These are phyloP conservation scores for Palythoa heliodiscus DNA, from an alignment of 92 coral and sea anemone species.

Conservation along the genomic window DNA sequence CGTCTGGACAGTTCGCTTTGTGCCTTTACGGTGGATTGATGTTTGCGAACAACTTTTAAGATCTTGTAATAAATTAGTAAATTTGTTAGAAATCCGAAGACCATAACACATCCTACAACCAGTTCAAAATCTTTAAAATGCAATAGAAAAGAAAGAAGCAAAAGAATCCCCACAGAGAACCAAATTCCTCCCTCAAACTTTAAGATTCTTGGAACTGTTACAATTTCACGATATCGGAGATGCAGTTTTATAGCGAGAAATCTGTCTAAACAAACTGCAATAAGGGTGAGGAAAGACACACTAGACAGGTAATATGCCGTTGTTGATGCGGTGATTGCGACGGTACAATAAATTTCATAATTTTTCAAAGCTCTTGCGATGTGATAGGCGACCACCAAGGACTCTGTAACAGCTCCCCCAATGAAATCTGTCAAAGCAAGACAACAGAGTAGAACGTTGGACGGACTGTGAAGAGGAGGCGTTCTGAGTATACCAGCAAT, in stretches of 20 bases:
- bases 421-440: background rate
- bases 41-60: too few relatives aligned
- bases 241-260: too few relatives aligned
- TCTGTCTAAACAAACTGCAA: background rate
- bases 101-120: background rate
- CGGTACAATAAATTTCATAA: background rate
- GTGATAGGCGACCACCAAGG: background rate
- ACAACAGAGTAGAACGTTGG: constrained; percentile 19
- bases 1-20: background rate
- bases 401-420: background rate
- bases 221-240: too few relatives aligned
- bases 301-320: background rate
- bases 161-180: background rate
- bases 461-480: constrained; percentile 15
- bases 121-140: constrained; percentile 20
- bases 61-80: too few relatives aligned
- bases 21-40: background rate
- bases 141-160: constrained; percentile 14
- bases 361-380: background rate
- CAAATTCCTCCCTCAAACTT: background rate
- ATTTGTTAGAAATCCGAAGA: too few relatives aligned
- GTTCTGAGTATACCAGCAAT: background rate
- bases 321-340: background rate
- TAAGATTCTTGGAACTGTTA: too few relatives aligned
- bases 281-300: constrained; percentile 3